Percentiles rank a stretch among this genome's conserved stretches.
Evolutionary conservation across 2,888 invertebrate species (phyloP).

Genomic region (Arrhopalites spinosus): DNA sequence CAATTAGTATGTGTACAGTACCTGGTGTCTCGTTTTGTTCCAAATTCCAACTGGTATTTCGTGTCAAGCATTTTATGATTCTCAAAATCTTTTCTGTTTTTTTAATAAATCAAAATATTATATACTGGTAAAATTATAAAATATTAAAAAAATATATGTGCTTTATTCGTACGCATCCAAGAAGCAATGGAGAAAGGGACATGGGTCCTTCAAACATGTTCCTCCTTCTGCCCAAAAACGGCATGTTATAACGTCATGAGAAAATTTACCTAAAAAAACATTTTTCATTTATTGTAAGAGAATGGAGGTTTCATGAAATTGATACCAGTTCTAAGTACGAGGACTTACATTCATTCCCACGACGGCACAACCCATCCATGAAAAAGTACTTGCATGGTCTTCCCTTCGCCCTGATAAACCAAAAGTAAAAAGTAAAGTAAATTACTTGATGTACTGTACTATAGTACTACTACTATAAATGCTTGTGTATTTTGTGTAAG

Average conservation of each 20-base stretch:
- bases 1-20: too few relatives aligned
- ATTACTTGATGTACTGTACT: too few relatives aligned
- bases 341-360: slow-evolving; percentile 50
- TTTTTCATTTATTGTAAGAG: too few relatives aligned
- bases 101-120: neutral
- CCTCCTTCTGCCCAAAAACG: slow-evolving; percentile 54
- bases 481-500: too few relatives aligned
- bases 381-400: slow-evolving; percentile 56
- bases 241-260: slow-evolving; percentile 55
- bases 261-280: slow-evolving; percentile 49
- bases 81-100: slow-evolving; percentile 29
- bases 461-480: too few relatives aligned
- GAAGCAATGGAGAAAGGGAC: slow-evolving; percentile 55
- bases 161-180: slow-evolving; percentile 47
- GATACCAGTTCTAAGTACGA: too few relatives aligned
- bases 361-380: slow-evolving; percentile 52
- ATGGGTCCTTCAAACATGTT: slow-evolving; percentile 54
- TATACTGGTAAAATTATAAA: neutral
- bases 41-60: slow-evolving; percentile 54
- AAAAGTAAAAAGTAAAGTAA: too few relatives aligned
- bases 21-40: too few relatives aligned
- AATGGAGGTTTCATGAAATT: too few relatives aligned
- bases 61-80: slow-evolving; percentile 31
- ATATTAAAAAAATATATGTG: neutral
- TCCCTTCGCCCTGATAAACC: slow-evolving; percentile 50